A percentile compares a stretch with the other conserved stretches of the same genome.
Evolutionary conservation across 1,140 invertebrate species (phyloP).

Genomic region (Helicoverpa zea): DNA sequence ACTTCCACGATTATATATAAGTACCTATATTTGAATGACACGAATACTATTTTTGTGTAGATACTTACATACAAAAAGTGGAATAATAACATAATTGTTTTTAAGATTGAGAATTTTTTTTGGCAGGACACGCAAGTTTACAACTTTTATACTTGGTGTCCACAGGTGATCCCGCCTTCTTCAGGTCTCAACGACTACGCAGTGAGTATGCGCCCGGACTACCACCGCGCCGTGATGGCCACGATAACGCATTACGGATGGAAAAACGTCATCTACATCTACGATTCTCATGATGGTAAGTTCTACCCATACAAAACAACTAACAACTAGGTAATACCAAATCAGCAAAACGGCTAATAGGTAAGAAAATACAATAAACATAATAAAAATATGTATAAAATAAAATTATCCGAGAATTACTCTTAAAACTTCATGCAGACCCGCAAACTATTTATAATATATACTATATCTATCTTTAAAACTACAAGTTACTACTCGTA

Average conservation of each 20-base stretch:
- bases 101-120: background rate
- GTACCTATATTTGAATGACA: too few relatives aligned
- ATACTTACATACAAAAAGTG: too few relatives aligned
- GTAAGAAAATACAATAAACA: too few relatives aligned
- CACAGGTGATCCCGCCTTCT: constrained; percentile 92
- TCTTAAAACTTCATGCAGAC: too few relatives aligned
- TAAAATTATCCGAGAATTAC: too few relatives aligned
- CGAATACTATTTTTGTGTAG: too few relatives aligned
- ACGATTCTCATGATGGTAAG: constrained; percentile 98
- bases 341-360: too few relatives aligned
- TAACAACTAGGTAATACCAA: background rate
- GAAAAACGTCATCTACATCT: constrained; percentile 97
- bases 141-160: background rate
- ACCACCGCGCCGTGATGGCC: constrained; percentile 97
- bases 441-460: too few relatives aligned
- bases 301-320: constrained; percentile 56
- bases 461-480: too few relatives aligned
- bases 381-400: too few relatives aligned
- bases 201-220: constrained; percentile 97
- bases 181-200: constrained; percentile 95
- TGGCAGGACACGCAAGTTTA: background rate
- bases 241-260: constrained; percentile 96
- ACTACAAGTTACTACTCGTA: too few relatives aligned
- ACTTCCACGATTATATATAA: too few relatives aligned
- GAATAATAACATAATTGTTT: background rate